A percentile compares a stretch with the other conserved stretches of the same genome.
These are phyloP conservation scores for Aplocera efformata DNA, from an alignment of 2,888 invertebrate species.

Conservation along the genomic window DNA sequence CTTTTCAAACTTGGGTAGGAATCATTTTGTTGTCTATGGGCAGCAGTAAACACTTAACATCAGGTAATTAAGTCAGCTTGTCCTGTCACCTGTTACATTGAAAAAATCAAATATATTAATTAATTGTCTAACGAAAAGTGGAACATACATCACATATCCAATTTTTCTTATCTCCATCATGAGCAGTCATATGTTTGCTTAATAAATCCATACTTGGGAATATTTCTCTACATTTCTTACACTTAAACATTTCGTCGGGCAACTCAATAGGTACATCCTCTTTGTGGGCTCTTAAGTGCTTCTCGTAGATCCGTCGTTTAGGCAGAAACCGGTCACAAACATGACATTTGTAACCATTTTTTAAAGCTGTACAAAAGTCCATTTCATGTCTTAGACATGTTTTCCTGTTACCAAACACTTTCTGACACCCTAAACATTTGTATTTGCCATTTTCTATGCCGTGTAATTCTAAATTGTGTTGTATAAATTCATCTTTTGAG, in stretches of 20 bases:
- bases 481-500: constrained; percentile 33
- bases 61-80: no score
- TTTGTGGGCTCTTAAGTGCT: constrained; percentile 56
- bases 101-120: background rate
- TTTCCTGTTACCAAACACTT: constrained; percentile 50
- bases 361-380: constrained; percentile 57
- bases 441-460: constrained; percentile 47
- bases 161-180: constrained; percentile 45
- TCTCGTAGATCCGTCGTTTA: constrained; percentile 50
- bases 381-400: constrained; percentile 52
- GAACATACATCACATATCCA: constrained; percentile 67
- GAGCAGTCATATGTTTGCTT: constrained; percentile 43
- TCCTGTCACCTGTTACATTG: no score
- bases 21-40: no score
- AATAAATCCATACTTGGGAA: constrained; percentile 52
- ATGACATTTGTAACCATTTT: constrained; percentile 61
- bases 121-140: background rate
- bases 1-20: no score
- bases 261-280: constrained; percentile 41
- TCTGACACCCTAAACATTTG: constrained; percentile 68
- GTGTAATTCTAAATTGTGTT: constrained; percentile 53
- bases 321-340: constrained; percentile 53
- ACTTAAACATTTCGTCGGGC: constrained; percentile 55
- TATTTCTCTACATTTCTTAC: constrained; percentile 47
- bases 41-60: no score